Conservation (phyloP, 53 echinoderm and acorn worm species). For the Henricia sp. region DNA sequence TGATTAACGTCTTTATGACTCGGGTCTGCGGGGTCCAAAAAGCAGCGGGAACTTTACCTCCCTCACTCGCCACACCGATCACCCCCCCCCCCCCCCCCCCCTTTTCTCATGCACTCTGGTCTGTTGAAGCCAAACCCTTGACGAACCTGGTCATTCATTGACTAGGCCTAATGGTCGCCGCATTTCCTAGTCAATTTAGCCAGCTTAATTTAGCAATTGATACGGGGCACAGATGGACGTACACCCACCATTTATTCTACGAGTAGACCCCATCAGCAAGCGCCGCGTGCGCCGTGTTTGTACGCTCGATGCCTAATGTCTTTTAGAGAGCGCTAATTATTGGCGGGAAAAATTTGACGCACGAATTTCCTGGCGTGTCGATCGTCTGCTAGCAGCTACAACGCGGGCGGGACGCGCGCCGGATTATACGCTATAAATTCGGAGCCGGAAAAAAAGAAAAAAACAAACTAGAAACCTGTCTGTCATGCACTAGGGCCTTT, state of each 20-base stretch:
- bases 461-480: too few species aligned
- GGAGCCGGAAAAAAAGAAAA: not conserved
- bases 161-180: slow-evolving; percentile 61
- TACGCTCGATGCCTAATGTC: slow-evolving; percentile 52
- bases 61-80: too few species aligned
- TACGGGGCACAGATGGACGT: slow-evolving; percentile 54
- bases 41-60: too few species aligned
- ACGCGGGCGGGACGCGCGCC: not conserved
- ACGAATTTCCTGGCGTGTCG: slow-evolving; percentile 27
- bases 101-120: slow-evolving; percentile 10
- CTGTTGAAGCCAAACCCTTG: slow-evolving; percentile 15
- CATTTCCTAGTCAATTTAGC: slow-evolving; percentile 66
- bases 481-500: slow-evolving; percentile 44
- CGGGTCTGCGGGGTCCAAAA: too few species aligned
- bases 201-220: slow-evolving; percentile 64
- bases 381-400: not conserved
- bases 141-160: slow-evolving; percentile 54
- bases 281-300: slow-evolving; percentile 50
- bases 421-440: slow-evolving; percentile 14
- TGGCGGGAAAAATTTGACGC: slow-evolving; percentile 46
- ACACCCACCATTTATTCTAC: slow-evolving; percentile 57
- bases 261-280: slow-evolving; percentile 21
- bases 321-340: slow-evolving; percentile 66
- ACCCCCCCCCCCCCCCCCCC: too few species aligned
- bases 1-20: not conserved